phyloP scores from a whole-genome alignment of 2,113 vertebrate genomes.

The Pimephales promelas region DNA sequence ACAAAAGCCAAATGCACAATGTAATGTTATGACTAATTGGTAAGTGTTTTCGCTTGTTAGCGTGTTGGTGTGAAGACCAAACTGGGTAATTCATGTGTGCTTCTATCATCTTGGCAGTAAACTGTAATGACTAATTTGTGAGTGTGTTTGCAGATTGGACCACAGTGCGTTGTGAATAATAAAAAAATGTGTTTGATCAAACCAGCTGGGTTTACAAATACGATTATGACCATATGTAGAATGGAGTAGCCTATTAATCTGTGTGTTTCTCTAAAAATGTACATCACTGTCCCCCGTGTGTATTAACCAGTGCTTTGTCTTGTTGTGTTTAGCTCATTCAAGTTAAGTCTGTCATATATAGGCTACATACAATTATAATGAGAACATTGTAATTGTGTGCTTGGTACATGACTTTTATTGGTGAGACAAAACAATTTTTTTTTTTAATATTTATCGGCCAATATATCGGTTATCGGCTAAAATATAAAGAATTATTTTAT shows the following conservation, averaged over 20 bases:
- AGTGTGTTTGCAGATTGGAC: constrained; percentile 51
- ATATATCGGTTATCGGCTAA: no score
- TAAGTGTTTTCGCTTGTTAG: constrained; percentile 43
- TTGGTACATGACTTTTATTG: no score
- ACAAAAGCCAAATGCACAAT: constrained; percentile 51
- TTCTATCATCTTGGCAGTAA: constrained; percentile 48
- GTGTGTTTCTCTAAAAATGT: neutral
- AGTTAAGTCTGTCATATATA: neutral
- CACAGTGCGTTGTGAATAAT: constrained; percentile 48
- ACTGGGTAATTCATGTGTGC: constrained; percentile 39
- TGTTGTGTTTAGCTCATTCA: neutral
- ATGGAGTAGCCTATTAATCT: neutral
- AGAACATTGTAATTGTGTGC: no score
- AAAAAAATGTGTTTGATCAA: constrained; percentile 37
- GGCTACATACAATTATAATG: no score
- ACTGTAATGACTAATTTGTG: constrained; percentile 52
- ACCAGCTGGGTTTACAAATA: constrained; percentile 54
- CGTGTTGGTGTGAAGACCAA: constrained; percentile 35
- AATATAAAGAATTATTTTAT: no score
- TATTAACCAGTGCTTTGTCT: neutral
- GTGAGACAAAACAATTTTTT: no score
- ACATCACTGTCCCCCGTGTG: neutral
- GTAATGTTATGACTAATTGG: constrained; percentile 48
- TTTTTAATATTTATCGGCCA: no score
- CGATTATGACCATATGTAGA: constrained; percentile 22